Percentiles rank a stretch among this genome's conserved stretches.
These are phyloP conservation scores for Salvator merianae DNA, from an alignment of 2,113 vertebrate species.

Conservation along the genomic window DNA sequence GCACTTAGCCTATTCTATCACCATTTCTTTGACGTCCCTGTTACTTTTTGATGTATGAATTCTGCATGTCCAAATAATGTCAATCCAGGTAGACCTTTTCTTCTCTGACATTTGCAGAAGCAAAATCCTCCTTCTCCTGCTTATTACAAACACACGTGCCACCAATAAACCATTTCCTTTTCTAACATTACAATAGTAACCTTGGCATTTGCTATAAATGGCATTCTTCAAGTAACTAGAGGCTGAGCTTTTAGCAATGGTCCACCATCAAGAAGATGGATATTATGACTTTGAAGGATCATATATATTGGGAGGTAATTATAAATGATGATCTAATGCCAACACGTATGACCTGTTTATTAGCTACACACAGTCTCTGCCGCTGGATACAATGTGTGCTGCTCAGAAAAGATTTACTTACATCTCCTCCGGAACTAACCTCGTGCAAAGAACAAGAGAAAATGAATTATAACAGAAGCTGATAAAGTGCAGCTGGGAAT, in stretches of 20 bases:
- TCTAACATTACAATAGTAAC: constrained; percentile 1
- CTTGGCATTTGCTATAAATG: constrained; percentile 11
- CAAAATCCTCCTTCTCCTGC: background rate
- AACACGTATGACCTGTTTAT: constrained; percentile 45
- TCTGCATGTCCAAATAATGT: background rate
- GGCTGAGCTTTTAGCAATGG: constrained; percentile 27
- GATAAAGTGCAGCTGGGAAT: background rate
- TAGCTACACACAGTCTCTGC: constrained; percentile 45
- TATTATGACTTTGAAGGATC: background rate
- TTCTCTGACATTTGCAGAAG: background rate
- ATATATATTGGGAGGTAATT: constrained; percentile 52
- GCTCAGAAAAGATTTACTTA: constrained; percentile 49
- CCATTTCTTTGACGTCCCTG: background rate
- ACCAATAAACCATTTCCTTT: background rate
- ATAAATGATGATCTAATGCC: constrained; percentile 37
- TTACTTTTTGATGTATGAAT: no score
- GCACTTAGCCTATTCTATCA: no score
- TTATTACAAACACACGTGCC: background rate
- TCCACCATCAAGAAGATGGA: constrained; percentile 36
- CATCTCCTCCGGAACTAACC: constrained; percentile 12
- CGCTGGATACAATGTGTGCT: constrained; percentile 47
- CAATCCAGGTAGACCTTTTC: background rate
- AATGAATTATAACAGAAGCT: constrained; percentile 13
- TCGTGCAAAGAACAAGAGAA: constrained; percentile 8
- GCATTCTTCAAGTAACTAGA: constrained; percentile 21